Evolutionary conservation across 2,888 invertebrate genomes (phyloP).

Genomic region (Heliconius charithonia): DNA sequence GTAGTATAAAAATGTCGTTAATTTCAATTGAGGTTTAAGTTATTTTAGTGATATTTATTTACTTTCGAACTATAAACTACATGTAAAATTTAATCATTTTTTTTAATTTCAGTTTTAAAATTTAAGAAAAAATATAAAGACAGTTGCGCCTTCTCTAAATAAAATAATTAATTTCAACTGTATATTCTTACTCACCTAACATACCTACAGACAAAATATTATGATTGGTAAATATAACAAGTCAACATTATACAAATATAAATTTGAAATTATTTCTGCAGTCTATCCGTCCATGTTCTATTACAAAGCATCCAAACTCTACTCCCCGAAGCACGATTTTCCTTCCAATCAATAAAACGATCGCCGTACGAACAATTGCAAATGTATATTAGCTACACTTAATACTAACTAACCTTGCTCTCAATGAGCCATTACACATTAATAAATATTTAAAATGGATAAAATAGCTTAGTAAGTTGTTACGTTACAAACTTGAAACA

Average conservation of each 20-base stretch:
- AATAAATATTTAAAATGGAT: slow-evolving; percentile 32
- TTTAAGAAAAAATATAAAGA: not conserved
- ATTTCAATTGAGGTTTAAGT: not conserved
- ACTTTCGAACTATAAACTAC: not conserved
- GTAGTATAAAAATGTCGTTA: not conserved
- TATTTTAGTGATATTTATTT: not conserved
- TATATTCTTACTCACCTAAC: not conserved
- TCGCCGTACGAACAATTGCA: slow-evolving; percentile 71
- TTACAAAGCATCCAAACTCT: slow-evolving; percentile 49
- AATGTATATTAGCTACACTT: slow-evolving; percentile 35
- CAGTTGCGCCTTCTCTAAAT: not conserved
- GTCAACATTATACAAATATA: not conserved
- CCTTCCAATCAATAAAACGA: slow-evolving; percentile 75
- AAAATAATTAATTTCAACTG: not conserved
- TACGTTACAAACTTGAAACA: too few relatives aligned
- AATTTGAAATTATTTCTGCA: not conserved
- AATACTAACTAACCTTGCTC: slow-evolving; percentile 46
- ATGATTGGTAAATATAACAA: too few relatives aligned
- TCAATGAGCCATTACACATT: slow-evolving; percentile 41
- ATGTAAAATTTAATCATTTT: not conserved
- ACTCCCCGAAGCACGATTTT: slow-evolving; percentile 72
- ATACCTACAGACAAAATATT: too few relatives aligned
- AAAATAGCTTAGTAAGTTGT: not conserved
- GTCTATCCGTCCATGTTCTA: not conserved
- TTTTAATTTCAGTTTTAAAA: not conserved